Evolutionary conservation across 2,113 vertebrate genomes (phyloP).

Genomic region (Megaleporinus macrocephalus): DNA sequence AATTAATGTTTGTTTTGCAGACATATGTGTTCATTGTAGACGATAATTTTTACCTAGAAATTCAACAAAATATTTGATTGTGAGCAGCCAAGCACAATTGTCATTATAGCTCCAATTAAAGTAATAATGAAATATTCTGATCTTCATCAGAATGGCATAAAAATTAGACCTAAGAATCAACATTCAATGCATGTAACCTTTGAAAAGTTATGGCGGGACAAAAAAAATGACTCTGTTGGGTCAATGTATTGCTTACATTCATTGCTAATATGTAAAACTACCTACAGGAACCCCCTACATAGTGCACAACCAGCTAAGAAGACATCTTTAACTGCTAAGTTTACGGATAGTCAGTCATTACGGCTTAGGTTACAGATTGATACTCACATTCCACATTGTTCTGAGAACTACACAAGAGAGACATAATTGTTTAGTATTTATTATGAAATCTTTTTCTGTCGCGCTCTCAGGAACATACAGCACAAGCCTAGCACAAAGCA

Average conservation of each 20-base stretch:
- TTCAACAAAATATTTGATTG: too few species aligned
- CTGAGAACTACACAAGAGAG: constrained; percentile 82
- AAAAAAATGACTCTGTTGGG: not conserved
- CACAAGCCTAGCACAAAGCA: constrained; percentile 75
- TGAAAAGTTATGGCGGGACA: not conserved
- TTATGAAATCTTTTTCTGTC: constrained; percentile 12
- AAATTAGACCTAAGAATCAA: too few species aligned
- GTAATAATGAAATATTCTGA: too few species aligned
- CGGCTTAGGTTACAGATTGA: constrained; percentile 60
- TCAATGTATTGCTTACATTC: not conserved
- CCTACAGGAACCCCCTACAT: not conserved
- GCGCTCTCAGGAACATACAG: constrained; percentile 61
- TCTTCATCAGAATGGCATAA: too few species aligned
- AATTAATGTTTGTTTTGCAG: too few species aligned
- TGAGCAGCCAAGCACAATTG: too few species aligned
- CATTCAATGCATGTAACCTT: too few species aligned
- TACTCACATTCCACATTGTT: constrained; percentile 82
- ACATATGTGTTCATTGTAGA: too few species aligned
- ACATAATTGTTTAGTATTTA: constrained; percentile 67
- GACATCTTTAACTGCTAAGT: not conserved
- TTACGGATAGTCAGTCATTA: not conserved
- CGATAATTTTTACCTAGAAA: too few species aligned
- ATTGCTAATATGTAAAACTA: not conserved
- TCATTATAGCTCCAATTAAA: too few species aligned
- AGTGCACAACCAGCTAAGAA: constrained; percentile 19